phyloP scores from a whole-genome alignment of 2,113 vertebrate genomes.

The Balaenoptera acutorostrata region DNA sequence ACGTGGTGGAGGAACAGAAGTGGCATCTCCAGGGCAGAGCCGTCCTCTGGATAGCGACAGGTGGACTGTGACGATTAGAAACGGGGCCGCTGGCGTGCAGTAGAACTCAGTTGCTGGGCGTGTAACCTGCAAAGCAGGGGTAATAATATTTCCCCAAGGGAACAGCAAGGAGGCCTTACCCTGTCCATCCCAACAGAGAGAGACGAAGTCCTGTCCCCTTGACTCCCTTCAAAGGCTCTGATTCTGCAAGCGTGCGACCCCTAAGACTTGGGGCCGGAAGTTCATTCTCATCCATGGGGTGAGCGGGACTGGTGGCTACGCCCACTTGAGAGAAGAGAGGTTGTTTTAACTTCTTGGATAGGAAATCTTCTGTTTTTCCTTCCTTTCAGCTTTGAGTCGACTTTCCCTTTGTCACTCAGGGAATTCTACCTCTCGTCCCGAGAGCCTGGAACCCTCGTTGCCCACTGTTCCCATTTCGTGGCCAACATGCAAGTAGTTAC shows the following conservation, averaged over 20 bases:
- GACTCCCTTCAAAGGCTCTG: too few relatives aligned
- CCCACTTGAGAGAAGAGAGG: conserved; percentile 40
- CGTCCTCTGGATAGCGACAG: accelerated
- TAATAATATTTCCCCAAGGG: not conserved
- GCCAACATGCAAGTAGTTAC: conserved; percentile 22
- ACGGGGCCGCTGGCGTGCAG: too few relatives aligned
- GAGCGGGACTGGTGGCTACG: not conserved
- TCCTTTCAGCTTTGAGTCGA: conserved; percentile 57
- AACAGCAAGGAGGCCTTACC: not conserved
- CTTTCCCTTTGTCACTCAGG: conserved; percentile 65
- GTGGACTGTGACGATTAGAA: accelerated
- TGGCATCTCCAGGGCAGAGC: accelerated
- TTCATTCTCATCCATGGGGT: not conserved
- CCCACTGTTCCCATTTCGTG: accelerated
- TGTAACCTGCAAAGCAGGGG: not conserved
- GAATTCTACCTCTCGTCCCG: not conserved
- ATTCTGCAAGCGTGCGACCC: not conserved
- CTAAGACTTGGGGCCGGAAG: conserved; percentile 4
- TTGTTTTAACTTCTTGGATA: conserved; percentile 57
- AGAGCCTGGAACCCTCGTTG: not conserved
- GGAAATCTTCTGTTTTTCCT: conserved; percentile 44
- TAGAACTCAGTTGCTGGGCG: accelerated
- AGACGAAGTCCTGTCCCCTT: not conserved
- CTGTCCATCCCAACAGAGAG: not conserved
- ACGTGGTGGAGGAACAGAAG: accelerated